phyloP scores from a whole-genome alignment of 2,113 vertebrate genomes.

The Alces alces region DNA sequence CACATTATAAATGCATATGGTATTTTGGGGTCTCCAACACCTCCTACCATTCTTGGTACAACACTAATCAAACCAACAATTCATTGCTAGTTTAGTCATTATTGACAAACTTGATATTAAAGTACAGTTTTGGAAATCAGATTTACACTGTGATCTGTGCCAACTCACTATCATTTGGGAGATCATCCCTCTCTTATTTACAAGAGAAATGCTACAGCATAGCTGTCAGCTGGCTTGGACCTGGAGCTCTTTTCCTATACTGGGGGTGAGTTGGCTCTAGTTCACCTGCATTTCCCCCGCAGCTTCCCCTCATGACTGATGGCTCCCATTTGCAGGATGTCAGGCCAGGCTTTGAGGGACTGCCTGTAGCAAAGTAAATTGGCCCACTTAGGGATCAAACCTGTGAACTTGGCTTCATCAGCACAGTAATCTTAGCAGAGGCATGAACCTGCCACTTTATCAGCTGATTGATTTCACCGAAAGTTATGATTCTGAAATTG shows the following conservation, averaged over 20 bases:
- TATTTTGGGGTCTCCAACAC: background rate
- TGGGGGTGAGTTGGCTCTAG: background rate
- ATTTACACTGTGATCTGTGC: background rate
- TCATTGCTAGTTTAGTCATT: background rate
- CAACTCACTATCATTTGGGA: background rate
- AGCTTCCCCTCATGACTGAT: slow-evolving; percentile 20
- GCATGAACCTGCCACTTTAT: background rate
- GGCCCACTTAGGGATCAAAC: slow-evolving; percentile 24
- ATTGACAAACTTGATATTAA: background rate
- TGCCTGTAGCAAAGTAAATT: slow-evolving; percentile 39
- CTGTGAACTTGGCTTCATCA: slow-evolving; percentile 38
- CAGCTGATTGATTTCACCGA: slow-evolving; percentile 30
- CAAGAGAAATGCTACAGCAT: background rate
- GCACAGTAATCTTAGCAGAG: background rate
- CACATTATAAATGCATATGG: background rate
- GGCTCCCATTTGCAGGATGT: slow-evolving; percentile 4
- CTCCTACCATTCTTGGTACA: background rate
- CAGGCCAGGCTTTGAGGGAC: background rate
- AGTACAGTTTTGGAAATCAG: background rate
- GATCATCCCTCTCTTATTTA: background rate
- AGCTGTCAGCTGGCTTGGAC: background rate
- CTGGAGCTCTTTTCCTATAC: background rate
- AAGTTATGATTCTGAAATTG: slow-evolving; percentile 19
- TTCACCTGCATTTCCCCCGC: background rate
- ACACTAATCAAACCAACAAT: background rate